A percentile compares a stretch with the other conserved stretches of the same genome.
Evolutionary conservation across 2,113 vertebrate genomes (phyloP).

Genomic region (Muscicapa adusta): DNA sequence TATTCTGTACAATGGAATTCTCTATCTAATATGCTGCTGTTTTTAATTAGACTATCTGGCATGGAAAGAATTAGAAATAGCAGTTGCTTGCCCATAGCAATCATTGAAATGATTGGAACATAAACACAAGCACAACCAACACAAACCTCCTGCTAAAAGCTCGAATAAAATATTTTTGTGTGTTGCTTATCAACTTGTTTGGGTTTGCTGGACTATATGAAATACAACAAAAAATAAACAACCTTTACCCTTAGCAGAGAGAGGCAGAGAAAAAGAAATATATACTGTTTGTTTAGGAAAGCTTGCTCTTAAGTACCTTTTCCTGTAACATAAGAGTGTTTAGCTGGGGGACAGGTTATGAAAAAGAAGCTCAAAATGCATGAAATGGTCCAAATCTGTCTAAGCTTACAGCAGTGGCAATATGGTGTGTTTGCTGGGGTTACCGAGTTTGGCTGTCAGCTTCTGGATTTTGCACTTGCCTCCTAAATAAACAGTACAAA

Average conservation of each 20-base stretch:
- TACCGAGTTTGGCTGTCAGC: accelerated
- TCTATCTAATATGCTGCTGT: background rate
- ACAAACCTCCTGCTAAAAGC: background rate
- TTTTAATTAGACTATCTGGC: background rate
- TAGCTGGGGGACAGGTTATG: too few species aligned
- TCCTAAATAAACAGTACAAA: accelerated
- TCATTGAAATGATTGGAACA: background rate
- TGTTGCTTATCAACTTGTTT: background rate
- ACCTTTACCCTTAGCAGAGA: background rate
- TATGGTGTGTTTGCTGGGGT: background rate
- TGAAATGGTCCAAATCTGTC: background rate
- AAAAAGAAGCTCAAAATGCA: background rate
- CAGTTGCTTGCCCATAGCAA: background rate
- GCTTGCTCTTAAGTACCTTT: background rate
- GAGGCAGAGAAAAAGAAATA: background rate
- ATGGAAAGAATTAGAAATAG: background rate
- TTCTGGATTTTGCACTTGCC: background rate
- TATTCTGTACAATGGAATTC: background rate
- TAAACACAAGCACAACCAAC: background rate
- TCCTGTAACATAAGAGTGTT: background rate
- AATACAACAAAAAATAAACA: background rate
- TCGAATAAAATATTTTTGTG: background rate
- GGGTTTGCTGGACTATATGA: background rate
- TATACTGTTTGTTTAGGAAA: background rate
- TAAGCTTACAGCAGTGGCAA: background rate